Conservation (phyloP, 2,888 invertebrate genomes). For the Sesia bembeciformis region DNA sequence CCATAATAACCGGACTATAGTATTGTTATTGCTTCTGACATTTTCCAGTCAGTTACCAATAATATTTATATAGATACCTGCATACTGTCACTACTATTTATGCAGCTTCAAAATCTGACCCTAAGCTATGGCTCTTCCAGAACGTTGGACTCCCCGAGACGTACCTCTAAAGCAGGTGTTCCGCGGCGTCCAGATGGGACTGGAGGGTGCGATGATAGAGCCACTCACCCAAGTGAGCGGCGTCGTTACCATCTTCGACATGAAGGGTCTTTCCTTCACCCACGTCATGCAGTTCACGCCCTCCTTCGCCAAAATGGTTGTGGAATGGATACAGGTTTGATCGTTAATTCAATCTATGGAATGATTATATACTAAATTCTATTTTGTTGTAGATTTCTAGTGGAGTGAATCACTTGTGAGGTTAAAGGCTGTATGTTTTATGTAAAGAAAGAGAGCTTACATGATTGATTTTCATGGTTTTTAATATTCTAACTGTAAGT, state of each 20-base stretch:
- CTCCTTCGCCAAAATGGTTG: conserved; percentile 80
- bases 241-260: conserved; percentile 81
- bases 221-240: conserved; percentile 86
- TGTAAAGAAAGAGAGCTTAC: too few species aligned
- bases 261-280: conserved; percentile 81
- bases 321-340: conserved; percentile 81
- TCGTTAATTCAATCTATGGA: not conserved
- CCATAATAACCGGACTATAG: too few species aligned
- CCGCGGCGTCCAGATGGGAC: conserved; percentile 78
- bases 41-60: too few species aligned
- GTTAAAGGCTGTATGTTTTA: not conserved
- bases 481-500: too few species aligned
- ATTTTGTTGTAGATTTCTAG: not conserved
- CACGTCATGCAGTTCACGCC: conserved; percentile 87
- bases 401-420: too few species aligned
- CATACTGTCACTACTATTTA: too few species aligned
- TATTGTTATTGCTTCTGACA: too few species aligned
- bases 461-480: too few species aligned
- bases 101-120: too few species aligned
- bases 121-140: conserved; percentile 37
- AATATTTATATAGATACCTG: too few species aligned
- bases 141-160: conserved; percentile 84
- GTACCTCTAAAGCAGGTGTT: conserved; percentile 80
- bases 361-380: not conserved
- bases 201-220: conserved; percentile 86